phyloP scores from a whole-genome alignment of 2,888 invertebrate species.

The Allolobophora icterica region DNA sequence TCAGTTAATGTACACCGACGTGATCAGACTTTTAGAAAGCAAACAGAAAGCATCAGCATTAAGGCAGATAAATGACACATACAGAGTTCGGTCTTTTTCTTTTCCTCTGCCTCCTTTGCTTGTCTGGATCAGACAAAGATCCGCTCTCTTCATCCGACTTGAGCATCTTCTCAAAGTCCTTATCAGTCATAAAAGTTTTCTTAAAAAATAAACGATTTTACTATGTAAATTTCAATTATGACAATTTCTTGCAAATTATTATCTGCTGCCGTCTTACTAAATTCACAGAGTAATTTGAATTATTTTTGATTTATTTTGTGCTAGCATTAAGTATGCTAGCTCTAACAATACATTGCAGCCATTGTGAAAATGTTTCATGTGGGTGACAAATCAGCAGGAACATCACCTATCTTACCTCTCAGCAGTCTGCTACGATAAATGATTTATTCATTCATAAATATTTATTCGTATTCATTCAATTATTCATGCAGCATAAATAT shows the following conservation, averaged over 20 bases:
- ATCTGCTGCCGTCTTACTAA: not conserved
- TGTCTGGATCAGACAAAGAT: not conserved
- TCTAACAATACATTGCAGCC: not conserved
- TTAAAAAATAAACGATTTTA: not conserved
- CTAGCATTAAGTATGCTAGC: not conserved
- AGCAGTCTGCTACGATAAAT: not conserved
- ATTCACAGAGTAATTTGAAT: not conserved
- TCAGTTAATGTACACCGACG: not conserved
- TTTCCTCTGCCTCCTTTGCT: slow-evolving; percentile 23
- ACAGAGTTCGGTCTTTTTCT: slow-evolving; percentile 13
- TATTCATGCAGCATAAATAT: too few relatives aligned
- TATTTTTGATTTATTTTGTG: not conserved
- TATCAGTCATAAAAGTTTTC: slow-evolving; percentile 41
- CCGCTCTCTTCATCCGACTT: slow-evolving; percentile 39
- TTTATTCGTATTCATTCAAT: not conserved
- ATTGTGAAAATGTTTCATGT: not conserved
- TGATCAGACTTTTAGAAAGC: not conserved
- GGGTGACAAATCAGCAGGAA: not conserved
- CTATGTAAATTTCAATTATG: not conserved
- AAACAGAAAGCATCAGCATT: not conserved
- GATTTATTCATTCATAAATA: not conserved
- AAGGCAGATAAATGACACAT: not conserved
- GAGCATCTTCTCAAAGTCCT: slow-evolving; percentile 49
- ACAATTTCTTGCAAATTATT: not conserved
- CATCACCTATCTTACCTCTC: too few relatives aligned